Evolutionary conservation across 1,140 invertebrate genomes (phyloP).

Genomic region (Dufourea novaeangliae): DNA sequence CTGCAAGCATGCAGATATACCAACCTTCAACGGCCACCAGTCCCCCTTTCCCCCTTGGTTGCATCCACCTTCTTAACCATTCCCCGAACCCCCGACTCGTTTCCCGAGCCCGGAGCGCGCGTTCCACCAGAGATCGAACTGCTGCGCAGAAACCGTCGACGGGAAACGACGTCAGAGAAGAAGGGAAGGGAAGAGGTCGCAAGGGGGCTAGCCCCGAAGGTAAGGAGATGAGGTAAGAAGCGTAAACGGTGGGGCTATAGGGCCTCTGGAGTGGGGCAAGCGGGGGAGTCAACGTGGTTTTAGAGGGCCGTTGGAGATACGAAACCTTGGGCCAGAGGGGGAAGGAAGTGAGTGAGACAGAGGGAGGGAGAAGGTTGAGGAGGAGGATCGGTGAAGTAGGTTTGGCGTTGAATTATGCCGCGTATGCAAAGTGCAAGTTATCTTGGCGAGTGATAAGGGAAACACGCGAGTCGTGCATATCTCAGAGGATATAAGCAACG

Average conservation of each 20-base stretch:
- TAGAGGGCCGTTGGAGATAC: conserved; percentile 40
- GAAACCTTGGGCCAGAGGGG: background rate
- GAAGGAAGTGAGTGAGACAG: background rate
- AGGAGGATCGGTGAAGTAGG: conserved; percentile 47
- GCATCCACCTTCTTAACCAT: conserved; percentile 16
- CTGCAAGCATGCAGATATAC: conserved; percentile 43
- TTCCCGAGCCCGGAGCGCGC: conserved; percentile 38
- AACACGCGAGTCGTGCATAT: conserved; percentile 78
- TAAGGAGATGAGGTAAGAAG: conserved; percentile 35
- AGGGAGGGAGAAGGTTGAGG: background rate
- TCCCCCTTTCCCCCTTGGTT: conserved; percentile 11
- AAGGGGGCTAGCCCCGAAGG: conserved; percentile 7
- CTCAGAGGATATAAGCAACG: conserved; percentile 73
- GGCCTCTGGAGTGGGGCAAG: background rate
- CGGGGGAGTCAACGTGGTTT: background rate
- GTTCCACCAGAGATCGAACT: conserved; percentile 53
- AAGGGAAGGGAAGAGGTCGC: conserved; percentile 28
- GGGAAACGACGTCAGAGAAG: conserved; percentile 42
- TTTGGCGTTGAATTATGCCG: conserved; percentile 77
- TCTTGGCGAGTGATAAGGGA: conserved; percentile 78
- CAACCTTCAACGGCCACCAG: conserved; percentile 9
- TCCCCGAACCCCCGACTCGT: conserved; percentile 35
- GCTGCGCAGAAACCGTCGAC: conserved; percentile 51
- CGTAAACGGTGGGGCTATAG: conserved; percentile 17
- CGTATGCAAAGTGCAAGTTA: conserved; percentile 79